Evolutionary conservation across 2,113 vertebrate genomes (phyloP).

Genomic region (Charina bottae): DNA sequence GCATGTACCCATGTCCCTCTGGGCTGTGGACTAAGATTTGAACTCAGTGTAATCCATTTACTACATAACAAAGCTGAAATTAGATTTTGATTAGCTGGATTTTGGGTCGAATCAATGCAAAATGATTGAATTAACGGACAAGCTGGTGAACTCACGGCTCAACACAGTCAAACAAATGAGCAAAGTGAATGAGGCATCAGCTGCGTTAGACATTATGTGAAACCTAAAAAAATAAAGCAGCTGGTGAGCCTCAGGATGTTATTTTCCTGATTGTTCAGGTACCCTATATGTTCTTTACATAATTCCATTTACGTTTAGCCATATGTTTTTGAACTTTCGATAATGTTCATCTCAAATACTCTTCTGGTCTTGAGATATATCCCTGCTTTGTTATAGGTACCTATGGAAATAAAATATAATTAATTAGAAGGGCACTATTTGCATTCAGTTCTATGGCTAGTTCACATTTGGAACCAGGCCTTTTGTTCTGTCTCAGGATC

Average conservation of each 20-base stretch:
- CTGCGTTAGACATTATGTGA: neutral
- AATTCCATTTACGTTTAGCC: neutral
- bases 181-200: neutral
- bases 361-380: neutral
- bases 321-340: neutral
- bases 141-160: neutral
- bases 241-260: neutral
- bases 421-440: neutral
- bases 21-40: neutral
- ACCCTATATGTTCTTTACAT: neutral
- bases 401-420: constrained; percentile 1
- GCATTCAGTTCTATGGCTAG: neutral
- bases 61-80: constrained; percentile 26
- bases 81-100: constrained; percentile 33
- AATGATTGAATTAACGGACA: constrained; percentile 29
- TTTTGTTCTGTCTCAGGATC: neutral
- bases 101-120: constrained; percentile 10
- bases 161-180: neutral
- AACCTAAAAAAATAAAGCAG: neutral
- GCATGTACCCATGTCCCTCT: neutral
- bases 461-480: neutral
- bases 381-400: neutral
- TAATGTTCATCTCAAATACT: neutral
- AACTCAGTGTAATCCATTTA: constrained; percentile 23
- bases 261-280: neutral